phyloP scores from a whole-genome alignment of 2,797 vertebrate genomes.

The Silurus aristotelis region DNA sequence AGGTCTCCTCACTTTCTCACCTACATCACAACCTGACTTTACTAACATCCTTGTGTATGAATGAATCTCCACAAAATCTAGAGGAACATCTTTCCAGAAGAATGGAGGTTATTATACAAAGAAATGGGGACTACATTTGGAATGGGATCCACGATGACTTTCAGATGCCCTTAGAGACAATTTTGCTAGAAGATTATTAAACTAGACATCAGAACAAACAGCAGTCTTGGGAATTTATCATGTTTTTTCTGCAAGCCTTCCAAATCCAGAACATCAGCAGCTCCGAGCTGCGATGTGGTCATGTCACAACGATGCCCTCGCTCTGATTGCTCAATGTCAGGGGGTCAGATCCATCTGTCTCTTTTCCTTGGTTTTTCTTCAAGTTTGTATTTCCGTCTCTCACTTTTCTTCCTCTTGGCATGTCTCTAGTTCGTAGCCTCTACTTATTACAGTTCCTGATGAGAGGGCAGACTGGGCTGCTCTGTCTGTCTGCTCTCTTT shows the following conservation, averaged over 20 bases:
- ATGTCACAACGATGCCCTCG: slow-evolving; percentile 73
- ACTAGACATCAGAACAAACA: background rate
- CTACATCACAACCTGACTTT: no score
- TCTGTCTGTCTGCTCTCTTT: slow-evolving; percentile 19
- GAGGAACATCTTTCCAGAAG: no score
- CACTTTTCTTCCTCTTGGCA: slow-evolving; percentile 50
- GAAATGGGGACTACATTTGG: no score
- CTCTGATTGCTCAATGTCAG: slow-evolving; percentile 67
- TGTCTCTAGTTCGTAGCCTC: slow-evolving; percentile 16
- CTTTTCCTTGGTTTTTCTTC: slow-evolving; percentile 51
- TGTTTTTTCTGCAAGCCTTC: background rate
- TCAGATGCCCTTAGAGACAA: background rate
- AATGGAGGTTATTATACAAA: no score
- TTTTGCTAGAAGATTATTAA: background rate
- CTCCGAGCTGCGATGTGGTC: slow-evolving; percentile 68
- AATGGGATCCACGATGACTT: background rate
- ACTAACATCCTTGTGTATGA: no score
- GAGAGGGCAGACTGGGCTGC: slow-evolving; percentile 21
- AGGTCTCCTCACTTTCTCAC: no score
- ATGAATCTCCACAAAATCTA: no score
- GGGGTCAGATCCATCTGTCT: slow-evolving; percentile 55
- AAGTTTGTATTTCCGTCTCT: slow-evolving; percentile 34
- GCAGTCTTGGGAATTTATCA: background rate
- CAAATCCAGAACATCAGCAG: slow-evolving; percentile 65
- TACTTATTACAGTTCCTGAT: slow-evolving; percentile 14